Evolutionary conservation across 35 echinoderm and acorn worm species (phyloP).

Genomic region (Lytechinus pictus): DNA sequence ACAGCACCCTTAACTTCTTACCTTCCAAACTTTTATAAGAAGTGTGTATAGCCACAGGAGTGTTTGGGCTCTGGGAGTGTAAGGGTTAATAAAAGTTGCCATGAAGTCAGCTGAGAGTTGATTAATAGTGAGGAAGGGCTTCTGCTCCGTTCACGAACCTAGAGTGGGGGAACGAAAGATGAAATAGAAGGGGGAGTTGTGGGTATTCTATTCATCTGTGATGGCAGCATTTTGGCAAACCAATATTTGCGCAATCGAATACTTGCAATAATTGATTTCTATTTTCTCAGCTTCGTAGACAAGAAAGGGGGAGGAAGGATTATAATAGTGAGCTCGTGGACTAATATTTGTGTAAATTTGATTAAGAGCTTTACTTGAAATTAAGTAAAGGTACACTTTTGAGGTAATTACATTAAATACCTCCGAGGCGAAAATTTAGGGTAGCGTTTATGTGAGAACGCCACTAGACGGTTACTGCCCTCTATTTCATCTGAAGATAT

Average conservation of each 20-base stretch:
- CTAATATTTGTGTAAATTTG: constrained; percentile 14
- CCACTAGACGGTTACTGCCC: not conserved
- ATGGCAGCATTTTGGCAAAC: not conserved
- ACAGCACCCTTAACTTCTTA: not conserved
- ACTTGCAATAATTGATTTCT: constrained; percentile 6
- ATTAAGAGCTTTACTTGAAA: not conserved
- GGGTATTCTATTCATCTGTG: not conserved
- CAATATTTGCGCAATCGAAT: constrained; percentile 13
- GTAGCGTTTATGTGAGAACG: not conserved
- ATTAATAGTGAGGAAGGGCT: not conserved
- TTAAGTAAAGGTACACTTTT: not conserved
- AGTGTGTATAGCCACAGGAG: not conserved
- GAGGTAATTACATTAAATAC: not conserved
- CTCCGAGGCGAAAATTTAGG: not conserved
- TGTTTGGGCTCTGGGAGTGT: not conserved
- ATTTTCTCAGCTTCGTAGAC: constrained; percentile 1
- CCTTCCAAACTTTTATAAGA: not conserved
- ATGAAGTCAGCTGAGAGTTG: not conserved
- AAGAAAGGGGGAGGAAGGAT: not conserved
- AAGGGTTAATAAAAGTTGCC: not conserved
- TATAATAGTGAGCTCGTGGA: not conserved
- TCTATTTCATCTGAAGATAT: not conserved
- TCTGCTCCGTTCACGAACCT: not conserved
- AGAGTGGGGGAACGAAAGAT: not conserved
- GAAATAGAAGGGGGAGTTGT: not conserved